Evolutionary conservation across 2,888 invertebrate species (phyloP), one percentile per base, ranked within the genome.

Genomic region (Cephus pulcher): DNA sequence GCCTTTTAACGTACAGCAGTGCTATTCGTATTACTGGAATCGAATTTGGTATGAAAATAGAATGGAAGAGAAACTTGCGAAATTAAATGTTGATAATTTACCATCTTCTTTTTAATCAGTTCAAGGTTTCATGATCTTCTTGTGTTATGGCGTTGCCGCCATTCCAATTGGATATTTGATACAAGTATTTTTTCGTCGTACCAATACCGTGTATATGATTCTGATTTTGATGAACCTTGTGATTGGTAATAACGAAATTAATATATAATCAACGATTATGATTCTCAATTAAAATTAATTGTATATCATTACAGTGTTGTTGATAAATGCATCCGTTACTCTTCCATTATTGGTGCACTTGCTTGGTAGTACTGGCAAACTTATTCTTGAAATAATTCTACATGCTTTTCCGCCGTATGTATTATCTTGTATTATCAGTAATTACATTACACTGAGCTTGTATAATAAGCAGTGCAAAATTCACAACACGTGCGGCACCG

Each of bases 331-430:
- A 35, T 69, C 78, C 33, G 70, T 80, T 32, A 69, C 78, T 12
- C 79, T 80, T 71, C 80, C 80, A 11, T 32, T 80, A 37, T 9
- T 80, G 30, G 75, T 75, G 71, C 75, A 74, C 11, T 30, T 75
- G 30, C 23, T 80, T 6, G 34, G 3, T 73, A 69, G 34, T 15
- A 75, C 70, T 3, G 79, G 80, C 35, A 79, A 68, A 78, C 75
- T 77, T 35, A 33, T 80, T 3, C 34, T 81, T 9, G 81, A 82
- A 68, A 32, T 76, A 33, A 35, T 82, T 32, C 40, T 81, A n/a
- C 85, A 85, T 70, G 69, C 80, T 75, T 76, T 85, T 74, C 84
- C 84, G 40, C 82, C 81, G 12, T 85, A 84, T 35, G 73, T 79
- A 15, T 77, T 84, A n/a, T 79, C 82, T 12, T 85, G 85, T 73